Base-by-base conservation (phyloP, 2,888 invertebrate species). In the Xestia sexstrigata region DNA sequence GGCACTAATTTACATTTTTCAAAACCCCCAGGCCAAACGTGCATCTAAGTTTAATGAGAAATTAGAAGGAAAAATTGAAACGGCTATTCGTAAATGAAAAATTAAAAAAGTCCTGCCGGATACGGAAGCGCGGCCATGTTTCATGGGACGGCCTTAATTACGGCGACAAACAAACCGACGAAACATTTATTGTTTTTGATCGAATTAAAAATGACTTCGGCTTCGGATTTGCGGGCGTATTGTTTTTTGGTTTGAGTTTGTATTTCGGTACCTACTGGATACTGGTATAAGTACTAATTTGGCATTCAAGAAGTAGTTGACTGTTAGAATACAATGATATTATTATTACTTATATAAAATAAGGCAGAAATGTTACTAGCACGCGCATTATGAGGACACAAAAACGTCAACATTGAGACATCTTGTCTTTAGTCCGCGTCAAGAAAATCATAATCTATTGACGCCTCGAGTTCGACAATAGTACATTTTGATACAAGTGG, bases 51-150 rank as follows among this genome's bases (percentile, higher is more conserved):
- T 95, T 92, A 95, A 95, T 95, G 94, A 94, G 93, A 94, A 95
- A 95, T 95, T 95, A 94, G 90, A 92, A 80, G 88, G 90, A 94
- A 94, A 94, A 95, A 94, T 94, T 93, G 93, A 92, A 94, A 94
- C 89, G 92, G 89, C 86, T 90, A 91, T 88, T 91, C 94, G 94
- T 94, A 94, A 95, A 95, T 95, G 94, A 95, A 95, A 95, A 95
- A 95, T 95, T 95, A 95, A 93, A 95, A 88, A 95, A 94, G 88
- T 91, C 88, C 89, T 90, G 88, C 91, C 93, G 95, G 95, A 95
- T 95, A 90, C 93, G 94, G 95, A 93, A 93, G 85, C 89, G 89
- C 93, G 83, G 93, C 95, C 94, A 95, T 95, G 91, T 94, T 95
- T 94, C 93, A 87, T 87, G 85, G 90, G 92, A 93, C 90, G 91